Evolutionary conservation across 2,888 invertebrate genomes (phyloP).

Genomic region (Aporophyla lueneburgensis): DNA sequence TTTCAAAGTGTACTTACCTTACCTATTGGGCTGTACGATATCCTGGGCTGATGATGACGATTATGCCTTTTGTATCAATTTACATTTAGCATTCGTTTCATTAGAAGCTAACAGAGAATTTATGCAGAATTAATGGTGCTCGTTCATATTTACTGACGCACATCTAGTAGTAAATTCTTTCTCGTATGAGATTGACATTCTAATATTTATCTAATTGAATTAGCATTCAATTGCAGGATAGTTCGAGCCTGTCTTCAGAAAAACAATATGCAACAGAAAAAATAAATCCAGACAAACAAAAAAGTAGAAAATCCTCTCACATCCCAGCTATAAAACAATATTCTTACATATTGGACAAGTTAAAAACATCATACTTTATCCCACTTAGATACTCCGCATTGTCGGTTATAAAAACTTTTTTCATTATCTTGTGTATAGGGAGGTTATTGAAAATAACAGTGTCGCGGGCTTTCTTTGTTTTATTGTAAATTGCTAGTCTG

Average conservation of each 20-base stretch:
- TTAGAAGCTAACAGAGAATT: background rate
- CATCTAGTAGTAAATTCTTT: background rate
- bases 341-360: slow-evolving; percentile 66
- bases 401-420: slow-evolving; percentile 88
- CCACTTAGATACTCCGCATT: slow-evolving; percentile 74
- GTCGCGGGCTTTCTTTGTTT: slow-evolving; percentile 79
- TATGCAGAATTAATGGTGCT: background rate
- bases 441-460: slow-evolving; percentile 89
- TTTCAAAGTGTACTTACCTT: too few species aligned
- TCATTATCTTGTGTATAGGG: slow-evolving; percentile 83
- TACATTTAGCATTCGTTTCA: too few species aligned
- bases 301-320: slow-evolving; percentile 46
- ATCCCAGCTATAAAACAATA: slow-evolving; percentile 61
- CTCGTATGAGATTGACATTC: background rate
- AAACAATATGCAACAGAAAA: slow-evolving; percentile 20
- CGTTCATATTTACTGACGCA: background rate
- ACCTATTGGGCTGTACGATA: too few species aligned
- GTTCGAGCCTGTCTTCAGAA: background rate
- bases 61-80: too few species aligned
- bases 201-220: background rate
- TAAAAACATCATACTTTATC: slow-evolving; percentile 67
- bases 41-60: too few species aligned
- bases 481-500: slow-evolving; percentile 79
- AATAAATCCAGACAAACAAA: slow-evolving; percentile 27
- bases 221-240: background rate